These are phyloP conservation scores for Zhuqinia jingwanae DNA, from an alignment of 2,888 invertebrate species.

Conservation along the genomic window DNA sequence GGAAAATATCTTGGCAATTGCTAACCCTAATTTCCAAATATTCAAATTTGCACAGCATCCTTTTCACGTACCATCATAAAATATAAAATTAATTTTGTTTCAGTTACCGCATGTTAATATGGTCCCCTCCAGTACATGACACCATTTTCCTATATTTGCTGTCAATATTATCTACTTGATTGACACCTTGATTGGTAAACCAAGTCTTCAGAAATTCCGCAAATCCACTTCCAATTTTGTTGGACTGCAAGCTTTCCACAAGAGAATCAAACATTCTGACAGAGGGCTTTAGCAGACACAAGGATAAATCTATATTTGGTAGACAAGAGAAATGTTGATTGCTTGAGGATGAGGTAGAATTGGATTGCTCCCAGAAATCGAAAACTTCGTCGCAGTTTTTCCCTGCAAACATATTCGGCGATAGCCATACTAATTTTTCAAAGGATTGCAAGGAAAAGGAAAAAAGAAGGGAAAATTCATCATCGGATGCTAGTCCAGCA, in stretches of 20 bases:
- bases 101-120: too few relatives aligned
- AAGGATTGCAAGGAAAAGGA: not conserved
- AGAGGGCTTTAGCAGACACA: not conserved
- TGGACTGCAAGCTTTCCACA: not conserved
- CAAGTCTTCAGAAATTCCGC: not conserved
- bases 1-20: not conserved
- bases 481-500: not conserved
- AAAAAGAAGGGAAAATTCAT: not conserved
- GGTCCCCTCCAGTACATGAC: not conserved
- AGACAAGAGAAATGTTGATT: not conserved
- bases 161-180: not conserved
- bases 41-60: not conserved
- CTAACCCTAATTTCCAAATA: not conserved
- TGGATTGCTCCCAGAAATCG: not conserved
- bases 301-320: not conserved
- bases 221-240: not conserved
- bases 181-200: not conserved
- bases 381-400: constrained; percentile 4
- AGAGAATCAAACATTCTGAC: not conserved
- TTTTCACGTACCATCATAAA: not conserved
- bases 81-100: too few relatives aligned
- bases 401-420: not conserved
- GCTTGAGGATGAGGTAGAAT: not conserved
- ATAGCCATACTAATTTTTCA: not conserved
- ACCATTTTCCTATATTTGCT: not conserved